A percentile compares a stretch with the other conserved stretches of the same genome.
These are phyloP conservation scores for Drosophila tristis DNA, from an alignment of 1,140 invertebrate species.

Conservation along the genomic window DNA sequence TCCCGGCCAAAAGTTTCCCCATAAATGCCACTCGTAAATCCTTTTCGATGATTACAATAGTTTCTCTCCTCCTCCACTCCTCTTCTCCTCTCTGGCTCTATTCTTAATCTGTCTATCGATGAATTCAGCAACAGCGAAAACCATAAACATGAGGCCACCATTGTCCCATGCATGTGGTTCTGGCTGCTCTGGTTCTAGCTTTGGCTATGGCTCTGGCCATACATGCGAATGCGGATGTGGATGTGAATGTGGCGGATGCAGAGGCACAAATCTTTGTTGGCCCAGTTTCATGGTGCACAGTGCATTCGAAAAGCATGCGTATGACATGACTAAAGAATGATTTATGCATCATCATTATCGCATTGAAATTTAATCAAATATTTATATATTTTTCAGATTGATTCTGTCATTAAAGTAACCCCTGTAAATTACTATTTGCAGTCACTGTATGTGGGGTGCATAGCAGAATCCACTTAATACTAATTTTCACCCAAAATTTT, in stretches of 20 bases:
- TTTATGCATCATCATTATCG: background rate
- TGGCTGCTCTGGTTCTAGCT: slow-evolving; percentile 1
- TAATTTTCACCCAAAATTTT: slow-evolving; percentile 43
- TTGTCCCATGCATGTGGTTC: slow-evolving; percentile 34
- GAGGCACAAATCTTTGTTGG: slow-evolving; percentile 43
- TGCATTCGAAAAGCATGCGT: background rate
- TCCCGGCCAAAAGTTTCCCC: slow-evolving; percentile 47
- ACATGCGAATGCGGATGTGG: background rate
- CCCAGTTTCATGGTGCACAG: slow-evolving; percentile 32
- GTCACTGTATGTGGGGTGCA: slow-evolving; percentile 13
- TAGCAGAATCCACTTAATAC: slow-evolving; percentile 41
- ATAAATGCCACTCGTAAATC: slow-evolving; percentile 78
- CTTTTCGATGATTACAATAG: slow-evolving; percentile 65
- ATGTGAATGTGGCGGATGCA: slow-evolving; percentile 23
- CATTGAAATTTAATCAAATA: too few relatives aligned
- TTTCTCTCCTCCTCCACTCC: slow-evolving; percentile 6
- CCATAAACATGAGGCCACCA: slow-evolving; percentile 47
- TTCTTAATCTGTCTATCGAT: slow-evolving; percentile 1
- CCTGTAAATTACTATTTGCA: slow-evolving; percentile 3
- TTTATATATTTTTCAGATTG: too few relatives aligned
- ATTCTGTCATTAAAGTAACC: too few relatives aligned
- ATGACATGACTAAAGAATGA: background rate
- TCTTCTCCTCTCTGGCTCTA: background rate
- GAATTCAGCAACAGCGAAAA: slow-evolving; percentile 41
- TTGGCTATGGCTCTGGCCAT: slow-evolving; percentile 17